Percentiles rank a stretch among this genome's conserved stretches.
These are phyloP conservation scores for Vanacampus margaritifer DNA, from an alignment of 2,113 vertebrate species.

Conservation along the genomic window DNA sequence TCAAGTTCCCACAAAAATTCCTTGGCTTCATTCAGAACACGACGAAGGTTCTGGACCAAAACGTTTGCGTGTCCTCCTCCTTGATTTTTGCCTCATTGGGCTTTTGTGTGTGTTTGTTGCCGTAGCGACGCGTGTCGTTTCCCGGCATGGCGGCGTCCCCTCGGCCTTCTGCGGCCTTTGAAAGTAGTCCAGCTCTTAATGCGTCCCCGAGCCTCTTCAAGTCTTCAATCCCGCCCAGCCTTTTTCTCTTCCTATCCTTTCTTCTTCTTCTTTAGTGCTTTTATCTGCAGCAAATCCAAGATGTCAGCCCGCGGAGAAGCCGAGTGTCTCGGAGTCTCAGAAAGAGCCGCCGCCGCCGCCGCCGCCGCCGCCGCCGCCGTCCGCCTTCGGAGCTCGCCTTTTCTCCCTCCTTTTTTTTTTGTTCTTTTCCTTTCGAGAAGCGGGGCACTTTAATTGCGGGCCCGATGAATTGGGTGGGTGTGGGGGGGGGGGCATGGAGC, in stretches of 20 bases:
- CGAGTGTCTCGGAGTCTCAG: conserved; percentile 17
- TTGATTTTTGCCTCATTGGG: not conserved
- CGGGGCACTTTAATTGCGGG: conserved; percentile 51
- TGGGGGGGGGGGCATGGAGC: conserved; percentile 4
- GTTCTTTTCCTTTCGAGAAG: conserved; percentile 24
- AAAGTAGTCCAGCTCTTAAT: not conserved
- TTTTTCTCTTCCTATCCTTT: not conserved
- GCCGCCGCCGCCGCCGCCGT: too few species aligned
- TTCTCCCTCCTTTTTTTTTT: not conserved
- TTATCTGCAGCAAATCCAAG: conserved; percentile 14
- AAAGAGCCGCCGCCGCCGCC: conserved; percentile 18
- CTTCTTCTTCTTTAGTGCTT: not conserved
- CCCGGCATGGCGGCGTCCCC: not conserved
- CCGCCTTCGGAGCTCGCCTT: not conserved
- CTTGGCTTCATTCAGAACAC: too few species aligned
- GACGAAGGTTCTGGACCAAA: not conserved
- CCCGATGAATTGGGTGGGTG: conserved; percentile 24
- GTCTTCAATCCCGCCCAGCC: conserved; percentile 2
- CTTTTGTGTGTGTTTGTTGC: not conserved
- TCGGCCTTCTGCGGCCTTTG: not conserved
- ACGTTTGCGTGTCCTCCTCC: not conserved
- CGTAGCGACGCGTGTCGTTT: not conserved
- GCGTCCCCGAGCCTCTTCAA: not conserved
- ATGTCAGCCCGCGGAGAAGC: conserved; percentile 21
- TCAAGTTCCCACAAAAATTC: too few species aligned